These are phyloP conservation scores for Acanthaster planci DNA, from an alignment of 35 echinoderm and acorn worm species.

Conservation along the genomic window DNA sequence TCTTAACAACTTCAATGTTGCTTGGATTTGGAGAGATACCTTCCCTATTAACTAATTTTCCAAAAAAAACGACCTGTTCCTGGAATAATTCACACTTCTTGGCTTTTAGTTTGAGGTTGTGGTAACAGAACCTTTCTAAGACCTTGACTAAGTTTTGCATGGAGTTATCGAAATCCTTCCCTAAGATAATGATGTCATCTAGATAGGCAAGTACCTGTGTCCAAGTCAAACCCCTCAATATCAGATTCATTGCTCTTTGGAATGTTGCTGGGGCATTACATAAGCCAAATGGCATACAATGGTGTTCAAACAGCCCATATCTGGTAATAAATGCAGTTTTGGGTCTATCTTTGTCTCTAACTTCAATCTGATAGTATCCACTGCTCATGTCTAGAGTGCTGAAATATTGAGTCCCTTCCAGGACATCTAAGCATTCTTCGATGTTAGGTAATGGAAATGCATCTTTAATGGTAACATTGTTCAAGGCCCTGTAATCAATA, in stretches of 20 bases:
- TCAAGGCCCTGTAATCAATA: slow-evolving; percentile 53
- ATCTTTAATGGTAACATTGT: slow-evolving; percentile 30
- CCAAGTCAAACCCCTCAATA: slow-evolving; percentile 37
- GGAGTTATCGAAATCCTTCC: slow-evolving; percentile 17
- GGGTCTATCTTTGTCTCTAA: slow-evolving; percentile 25
- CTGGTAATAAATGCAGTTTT: slow-evolving; percentile 58
- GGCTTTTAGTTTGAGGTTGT: slow-evolving; percentile 52
- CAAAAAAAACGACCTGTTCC: slow-evolving; percentile 2
- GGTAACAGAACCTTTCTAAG: slow-evolving; percentile 1
- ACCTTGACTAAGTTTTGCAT: slow-evolving; percentile 6
- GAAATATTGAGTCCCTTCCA: slow-evolving; percentile 36
- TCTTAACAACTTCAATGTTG: neutral
- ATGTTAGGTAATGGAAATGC: slow-evolving; percentile 49
- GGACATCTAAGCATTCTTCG: slow-evolving; percentile 55
- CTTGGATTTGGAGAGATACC: neutral
- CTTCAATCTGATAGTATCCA: slow-evolving; percentile 44
- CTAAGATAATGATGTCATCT: slow-evolving; percentile 49
- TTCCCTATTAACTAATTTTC: neutral
- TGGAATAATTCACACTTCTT: slow-evolving; percentile 61
- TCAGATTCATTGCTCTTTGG: slow-evolving; percentile 18
- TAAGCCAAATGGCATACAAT: slow-evolving; percentile 58
- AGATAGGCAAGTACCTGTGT: slow-evolving; percentile 9
- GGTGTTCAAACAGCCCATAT: slow-evolving; percentile 44
- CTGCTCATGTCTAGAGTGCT: slow-evolving; percentile 38
- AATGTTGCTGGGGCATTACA: too few relatives aligned